Evolutionary conservation across 2,113 vertebrate species (phyloP), one percentile per base, ranked within the genome.

Genomic region (Oriolus oriolus): DNA sequence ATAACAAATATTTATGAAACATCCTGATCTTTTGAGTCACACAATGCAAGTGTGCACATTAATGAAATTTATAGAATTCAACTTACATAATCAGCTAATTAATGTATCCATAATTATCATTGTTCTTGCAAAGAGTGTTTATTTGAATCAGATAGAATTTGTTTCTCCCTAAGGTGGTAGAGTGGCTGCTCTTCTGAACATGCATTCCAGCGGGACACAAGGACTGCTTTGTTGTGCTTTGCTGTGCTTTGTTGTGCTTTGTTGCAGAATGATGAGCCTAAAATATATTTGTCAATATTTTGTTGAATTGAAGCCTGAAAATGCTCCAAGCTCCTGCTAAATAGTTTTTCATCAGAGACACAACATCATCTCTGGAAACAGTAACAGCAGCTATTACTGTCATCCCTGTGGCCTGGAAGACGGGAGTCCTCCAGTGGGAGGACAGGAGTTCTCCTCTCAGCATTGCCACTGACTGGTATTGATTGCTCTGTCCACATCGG

Each of bases 281-380:
- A 86, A 93, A 77, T 65, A 45, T 35, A 87, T 83, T 79, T 89
- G 61, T 93, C 74, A 82, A 65, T 88, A 91, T 83, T 93, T 85
- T 73, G 4, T 39, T 91, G 79, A 90, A 66, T 6, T 77, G 70
- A 82, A 85, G 82, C n/a, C 61, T 90, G 37, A 93, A 45, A 91
- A 76, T 23, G 53, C 59, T 94, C 45, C 66, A 61, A 87, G 63
- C 23, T 39, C 45, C 47, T 77, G 74, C 24, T 47, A 74, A 95
- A 54, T 8, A 22, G 65, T 89, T 94, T 84, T 92, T 81, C 71
- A 84, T 59, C 63, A 83, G 50, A 92, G 49, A 78, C 63, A 76
- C 30, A 54, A 59, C 57, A 70, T n/a, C 61, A 69, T 77, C 87
- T 93, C 82, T 88, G 63, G 59, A 90, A 91, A 85, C 61, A 76